Evolutionary conservation across 2,888 invertebrate species (phyloP), one percentile per base, ranked within the genome.

Genomic region (Acanthosepion lycidas): DNA sequence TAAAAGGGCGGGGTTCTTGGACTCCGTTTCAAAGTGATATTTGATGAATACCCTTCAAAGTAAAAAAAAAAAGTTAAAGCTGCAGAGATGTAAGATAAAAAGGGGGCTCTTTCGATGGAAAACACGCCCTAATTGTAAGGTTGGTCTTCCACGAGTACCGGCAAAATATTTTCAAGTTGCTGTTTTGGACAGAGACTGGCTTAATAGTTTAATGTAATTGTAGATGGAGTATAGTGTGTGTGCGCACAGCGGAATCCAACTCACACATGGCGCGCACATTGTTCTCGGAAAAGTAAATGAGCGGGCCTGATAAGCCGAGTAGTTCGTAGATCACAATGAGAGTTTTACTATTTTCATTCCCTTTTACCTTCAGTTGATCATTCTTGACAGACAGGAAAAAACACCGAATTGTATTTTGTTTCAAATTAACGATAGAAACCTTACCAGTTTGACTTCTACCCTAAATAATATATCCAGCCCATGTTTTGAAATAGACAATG

Each of bases 191-290:
- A n/a, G n/a, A 15, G n/a, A 23, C 12, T 78, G 8, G 4, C 15
- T 78, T 78, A 78, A 78, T 78, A n/a, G 78, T n/a, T 15, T 78
- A 78, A n/a, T 78, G 78, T 78, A 78, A 78, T n/a, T n/a, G 33
- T 78, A 78, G 15, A 33, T 18, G 78, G 78, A 78, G n/a, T n/a
- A 33, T n/a, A 33, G 78, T 78, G 78, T n/a, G 78, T n/a, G 1
- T 23, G 12, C 23, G n/a, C n/a, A n/a, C 78, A 78, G 12, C 18
- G n/a, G 33, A n/a, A 15, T n/a, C 20, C n/a, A 15, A 8, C 78
- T 78, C 78, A 78, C 78, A 78, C 78, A 33, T 78, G 78, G 78
- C 78, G 15, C 78, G 78, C 78, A 78, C 78, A 78, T 78, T 78
- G 78, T n/a, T 33, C 3, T 42, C 15, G 15, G 33, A 78, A 33